A percentile compares a stretch with the other conserved stretches of the same genome.
These are phyloP conservation scores for Cloeon dipterum DNA, from an alignment of 2,888 invertebrate genomes.

Conservation along the genomic window DNA sequence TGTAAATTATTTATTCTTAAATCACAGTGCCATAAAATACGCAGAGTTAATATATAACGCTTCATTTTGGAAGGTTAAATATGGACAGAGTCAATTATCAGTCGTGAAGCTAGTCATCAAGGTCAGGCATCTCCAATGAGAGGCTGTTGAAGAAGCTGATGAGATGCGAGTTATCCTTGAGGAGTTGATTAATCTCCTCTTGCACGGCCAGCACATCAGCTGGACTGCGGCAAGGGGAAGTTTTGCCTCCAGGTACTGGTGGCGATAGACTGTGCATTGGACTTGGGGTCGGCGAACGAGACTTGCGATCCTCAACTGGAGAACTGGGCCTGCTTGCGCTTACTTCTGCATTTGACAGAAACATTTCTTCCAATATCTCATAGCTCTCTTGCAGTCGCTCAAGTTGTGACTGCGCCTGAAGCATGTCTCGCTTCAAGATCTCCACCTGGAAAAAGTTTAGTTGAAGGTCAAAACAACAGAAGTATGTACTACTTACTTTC, in stretches of 20 bases:
- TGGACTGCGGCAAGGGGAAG: conserved; percentile 10
- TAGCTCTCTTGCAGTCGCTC: conserved; percentile 5
- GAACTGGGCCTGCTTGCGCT: no score
- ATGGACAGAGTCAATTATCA: no score
- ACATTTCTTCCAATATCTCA: neutral
- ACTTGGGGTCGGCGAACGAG: neutral
- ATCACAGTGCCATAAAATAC: no score
- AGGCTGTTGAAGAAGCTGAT: conserved; percentile 17
- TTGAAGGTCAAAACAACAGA: no score
- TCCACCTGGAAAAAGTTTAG: neutral
- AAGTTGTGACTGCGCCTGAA: neutral
- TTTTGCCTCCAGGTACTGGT: no score
- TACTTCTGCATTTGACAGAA: neutral
- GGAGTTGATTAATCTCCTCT: conserved; percentile 18
- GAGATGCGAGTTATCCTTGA: conserved; percentile 21
- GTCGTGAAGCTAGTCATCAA: no score
- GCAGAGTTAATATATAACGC: no score
- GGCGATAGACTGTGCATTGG: neutral
- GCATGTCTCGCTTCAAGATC: neutral
- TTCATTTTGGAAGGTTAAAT: no score
- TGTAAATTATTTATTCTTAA: no score
- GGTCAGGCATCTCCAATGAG: no score
- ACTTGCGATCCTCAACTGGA: neutral
- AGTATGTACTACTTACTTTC: no score
- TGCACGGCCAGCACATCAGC: conserved; percentile 14